phyloP scores from a whole-genome alignment of 2,888 invertebrate species.

The Orthosia cruda region DNA sequence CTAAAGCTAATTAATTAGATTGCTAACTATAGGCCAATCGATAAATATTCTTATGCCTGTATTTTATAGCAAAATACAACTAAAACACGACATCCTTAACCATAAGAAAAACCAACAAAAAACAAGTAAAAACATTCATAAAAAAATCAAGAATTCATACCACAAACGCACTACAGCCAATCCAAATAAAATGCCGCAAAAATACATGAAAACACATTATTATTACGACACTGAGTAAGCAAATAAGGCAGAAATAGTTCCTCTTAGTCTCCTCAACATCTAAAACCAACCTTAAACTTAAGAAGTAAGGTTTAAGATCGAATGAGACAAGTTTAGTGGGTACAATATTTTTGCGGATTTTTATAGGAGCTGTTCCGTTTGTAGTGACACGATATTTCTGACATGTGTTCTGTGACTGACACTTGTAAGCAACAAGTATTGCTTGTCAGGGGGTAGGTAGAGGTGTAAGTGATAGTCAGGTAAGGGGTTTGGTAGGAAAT shows the following conservation, averaged over 20 bases:
- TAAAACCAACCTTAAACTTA: conserved; percentile 47
- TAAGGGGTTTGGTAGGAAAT: conserved; percentile 12
- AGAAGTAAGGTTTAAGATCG: conserved; percentile 40
- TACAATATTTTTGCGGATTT: conserved; percentile 70
- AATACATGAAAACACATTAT: conserved; percentile 69
- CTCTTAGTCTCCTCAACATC: conserved; percentile 18
- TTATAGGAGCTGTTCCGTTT: conserved; percentile 62
- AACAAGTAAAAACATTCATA: conserved; percentile 13
- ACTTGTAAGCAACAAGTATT: conserved; percentile 69
- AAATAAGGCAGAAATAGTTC: conserved; percentile 74
- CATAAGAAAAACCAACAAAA: neutral
- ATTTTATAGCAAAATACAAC: neutral
- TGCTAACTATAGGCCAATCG: neutral
- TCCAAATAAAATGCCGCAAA: conserved; percentile 58
- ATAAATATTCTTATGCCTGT: neutral
- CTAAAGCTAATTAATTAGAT: neutral
- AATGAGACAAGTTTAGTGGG: conserved; percentile 14
- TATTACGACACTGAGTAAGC: conserved; percentile 73
- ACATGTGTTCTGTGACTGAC: conserved; percentile 69
- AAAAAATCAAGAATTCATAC: conserved; percentile 50
- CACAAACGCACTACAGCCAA: conserved; percentile 49
- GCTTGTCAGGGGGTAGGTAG: conserved; percentile 56
- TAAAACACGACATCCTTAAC: neutral
- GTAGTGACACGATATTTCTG: conserved; percentile 69
- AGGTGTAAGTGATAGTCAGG: conserved; percentile 55